phyloP scores from a whole-genome alignment of 2,113 vertebrate species.

The Rattus norvegicus region DNA sequence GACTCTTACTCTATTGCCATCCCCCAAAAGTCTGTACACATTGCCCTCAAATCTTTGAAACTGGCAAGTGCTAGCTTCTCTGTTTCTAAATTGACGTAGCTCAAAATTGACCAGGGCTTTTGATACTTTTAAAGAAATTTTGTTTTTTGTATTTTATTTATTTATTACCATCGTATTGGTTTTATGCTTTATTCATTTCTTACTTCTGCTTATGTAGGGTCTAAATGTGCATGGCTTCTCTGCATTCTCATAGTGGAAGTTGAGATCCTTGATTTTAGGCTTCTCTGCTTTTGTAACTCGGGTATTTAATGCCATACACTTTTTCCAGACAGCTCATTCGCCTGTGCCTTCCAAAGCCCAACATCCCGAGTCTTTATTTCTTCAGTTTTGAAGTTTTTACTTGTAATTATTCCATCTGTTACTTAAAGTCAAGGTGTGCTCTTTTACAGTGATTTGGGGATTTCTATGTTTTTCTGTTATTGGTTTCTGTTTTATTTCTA shows the following conservation, averaged over 20 bases:
- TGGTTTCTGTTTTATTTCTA: background rate
- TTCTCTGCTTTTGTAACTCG: background rate
- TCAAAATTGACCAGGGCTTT: background rate
- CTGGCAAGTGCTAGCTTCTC: background rate
- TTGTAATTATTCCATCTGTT: background rate
- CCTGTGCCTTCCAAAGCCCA: background rate
- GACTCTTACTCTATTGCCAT: background rate
- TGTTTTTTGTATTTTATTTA: background rate
- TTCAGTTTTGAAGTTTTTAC: background rate
- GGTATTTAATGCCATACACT: background rate
- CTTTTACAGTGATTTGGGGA: background rate
- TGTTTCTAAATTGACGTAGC: background rate
- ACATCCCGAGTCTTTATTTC: background rate
- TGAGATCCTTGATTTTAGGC: background rate
- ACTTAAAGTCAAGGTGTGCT: background rate
- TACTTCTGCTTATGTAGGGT: background rate
- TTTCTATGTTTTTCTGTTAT: background rate
- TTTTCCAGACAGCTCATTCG: background rate
- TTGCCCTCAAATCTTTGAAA: background rate
- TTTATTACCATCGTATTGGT: background rate
- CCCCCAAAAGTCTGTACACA: background rate
- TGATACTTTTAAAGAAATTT: conserved; percentile 29
- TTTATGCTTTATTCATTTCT: background rate
- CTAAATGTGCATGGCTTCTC: background rate
- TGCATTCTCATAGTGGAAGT: background rate